These are phyloP conservation scores for Kobus ellipsiprymnus DNA, from an alignment of 2,113 vertebrate genomes.

Conservation along the genomic window DNA sequence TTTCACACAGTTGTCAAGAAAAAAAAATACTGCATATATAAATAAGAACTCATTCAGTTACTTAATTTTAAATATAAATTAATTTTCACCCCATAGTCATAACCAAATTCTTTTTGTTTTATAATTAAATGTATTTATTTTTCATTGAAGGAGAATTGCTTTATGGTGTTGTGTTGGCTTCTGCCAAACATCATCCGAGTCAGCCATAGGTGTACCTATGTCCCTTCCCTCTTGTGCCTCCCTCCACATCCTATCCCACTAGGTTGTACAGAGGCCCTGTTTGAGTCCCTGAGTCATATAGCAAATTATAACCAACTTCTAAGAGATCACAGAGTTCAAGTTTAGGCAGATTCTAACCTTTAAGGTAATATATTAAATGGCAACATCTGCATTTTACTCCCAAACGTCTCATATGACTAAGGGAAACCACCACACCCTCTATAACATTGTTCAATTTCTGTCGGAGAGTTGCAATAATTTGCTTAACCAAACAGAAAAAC, in stretches of 20 bases:
- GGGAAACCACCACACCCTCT: background rate
- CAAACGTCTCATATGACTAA: background rate
- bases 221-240: background rate
- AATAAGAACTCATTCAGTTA: background rate
- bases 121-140: background rate
- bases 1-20: background rate
- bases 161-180: background rate
- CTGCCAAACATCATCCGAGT: background rate
- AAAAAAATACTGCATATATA: background rate
- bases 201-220: background rate
- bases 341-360: background rate
- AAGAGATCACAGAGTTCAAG: background rate
- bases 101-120: background rate
- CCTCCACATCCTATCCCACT: background rate
- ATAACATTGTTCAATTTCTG: background rate
- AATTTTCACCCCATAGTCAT: background rate
- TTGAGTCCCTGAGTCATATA: background rate
- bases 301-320: background rate
- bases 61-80: background rate
- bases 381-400: background rate
- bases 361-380: background rate
- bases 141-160: background rate
- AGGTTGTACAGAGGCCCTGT: background rate
- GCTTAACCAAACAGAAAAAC: too few species aligned
- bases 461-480: background rate